Percentiles rank a stretch among this genome's conserved stretches.
Conservation (phyloP, 2,888 invertebrate species). For the Flexamia atlantica region DNA sequence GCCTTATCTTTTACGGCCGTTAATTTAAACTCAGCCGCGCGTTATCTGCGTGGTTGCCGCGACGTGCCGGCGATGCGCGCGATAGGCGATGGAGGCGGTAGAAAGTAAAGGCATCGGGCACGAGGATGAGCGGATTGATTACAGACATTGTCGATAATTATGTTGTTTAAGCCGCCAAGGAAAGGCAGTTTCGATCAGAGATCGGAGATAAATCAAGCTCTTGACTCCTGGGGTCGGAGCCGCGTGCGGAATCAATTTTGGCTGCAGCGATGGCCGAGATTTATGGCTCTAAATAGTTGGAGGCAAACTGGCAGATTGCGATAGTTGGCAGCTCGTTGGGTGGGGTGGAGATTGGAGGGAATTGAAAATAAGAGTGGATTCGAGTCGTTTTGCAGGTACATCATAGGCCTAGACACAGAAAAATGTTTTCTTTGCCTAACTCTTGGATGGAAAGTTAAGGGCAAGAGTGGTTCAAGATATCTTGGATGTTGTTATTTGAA, state of each 20-base stretch:
- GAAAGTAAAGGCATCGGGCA: constrained; percentile 24
- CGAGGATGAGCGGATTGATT: constrained; percentile 45
- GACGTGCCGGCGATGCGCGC: background rate
- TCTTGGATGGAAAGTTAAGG: too few relatives aligned
- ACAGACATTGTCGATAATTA: constrained; percentile 46
- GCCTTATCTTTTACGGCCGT: background rate
- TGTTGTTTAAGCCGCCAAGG: constrained; percentile 53
- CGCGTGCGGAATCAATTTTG: constrained; percentile 38
- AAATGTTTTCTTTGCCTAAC: too few relatives aligned
- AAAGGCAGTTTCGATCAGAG: background rate
- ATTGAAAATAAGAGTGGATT: too few relatives aligned
- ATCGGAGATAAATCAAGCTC: constrained; percentile 8
- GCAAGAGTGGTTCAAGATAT: too few relatives aligned
- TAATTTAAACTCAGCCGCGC: constrained; percentile 8
- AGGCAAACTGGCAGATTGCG: too few relatives aligned
- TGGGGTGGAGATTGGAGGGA: too few relatives aligned
- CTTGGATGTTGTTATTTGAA: too few relatives aligned
- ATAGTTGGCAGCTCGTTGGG: too few relatives aligned
- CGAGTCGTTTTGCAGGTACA: too few relatives aligned
- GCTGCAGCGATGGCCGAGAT: background rate
- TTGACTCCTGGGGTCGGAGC: constrained; percentile 23
- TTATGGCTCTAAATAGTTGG: too few relatives aligned
- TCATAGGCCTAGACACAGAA: too few relatives aligned
- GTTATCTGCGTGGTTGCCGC: background rate
- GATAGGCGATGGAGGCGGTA: background rate